Base-by-base conservation (phyloP, 2,113 vertebrate species). In the Anguilla japonica region DNA sequence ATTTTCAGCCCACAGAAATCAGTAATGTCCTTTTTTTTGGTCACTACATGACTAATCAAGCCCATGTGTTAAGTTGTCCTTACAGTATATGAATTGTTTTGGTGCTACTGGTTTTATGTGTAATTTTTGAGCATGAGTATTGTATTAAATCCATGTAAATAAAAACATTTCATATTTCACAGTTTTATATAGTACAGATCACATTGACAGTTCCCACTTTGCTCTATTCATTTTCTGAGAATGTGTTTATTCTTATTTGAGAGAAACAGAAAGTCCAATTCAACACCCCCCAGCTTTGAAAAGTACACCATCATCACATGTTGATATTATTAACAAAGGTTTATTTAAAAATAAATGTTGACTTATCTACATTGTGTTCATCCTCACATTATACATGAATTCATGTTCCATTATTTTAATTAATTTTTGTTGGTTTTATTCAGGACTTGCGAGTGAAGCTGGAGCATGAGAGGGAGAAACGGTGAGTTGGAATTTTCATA, bases 391-490 rank as follows among this genome's bases (percentile, higher is more conserved):
- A 26, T 22, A 26, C 26, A 67, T 26, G 22, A 22, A 67, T 67
- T 20, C 2, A 26, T 67, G 22, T 26, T 22, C 78, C 34, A 20
- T 84, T 75, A 53, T 78, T 26, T 60, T 85, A 22, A 83, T 87
- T 56, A 85, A 34, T 40, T 43, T 92, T 93, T 91, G 89, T 90
- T 89, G 85, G 13, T 89, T 92, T 89, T 87, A 92, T 92, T 91
- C 96, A 97, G 94, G 97, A 97, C 92, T 92, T 97, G 92, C 95
- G 97, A 94, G 97, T 98, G 95, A 98, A 98, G 94, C 95, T 98
- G 95, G 97, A 98, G 93, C 96, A 98, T 94, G 97, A 98, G 93
- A 96, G 96, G 93, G 97, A 98, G 90, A 98, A 98, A 94, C 96
- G 97, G 97, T 97, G 93, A 13, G 96, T 96, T 90, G 86, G 89